Evolutionary conservation across 2,797 vertebrate genomes (phyloP), one percentile per base, ranked within the genome.

Genomic region (Garrulus glandarius): DNA sequence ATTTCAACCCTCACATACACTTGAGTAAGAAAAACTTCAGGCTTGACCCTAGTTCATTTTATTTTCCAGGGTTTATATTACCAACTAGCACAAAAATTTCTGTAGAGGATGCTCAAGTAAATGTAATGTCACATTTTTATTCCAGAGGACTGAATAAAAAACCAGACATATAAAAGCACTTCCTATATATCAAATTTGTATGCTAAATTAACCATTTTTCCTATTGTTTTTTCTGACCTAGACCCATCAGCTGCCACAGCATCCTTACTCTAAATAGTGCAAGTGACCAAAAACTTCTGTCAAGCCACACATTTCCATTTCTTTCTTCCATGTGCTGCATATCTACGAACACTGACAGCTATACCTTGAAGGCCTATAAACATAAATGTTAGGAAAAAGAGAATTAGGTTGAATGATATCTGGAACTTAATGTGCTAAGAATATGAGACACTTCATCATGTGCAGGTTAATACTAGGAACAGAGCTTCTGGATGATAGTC

Each of bases 401-500:
- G 22, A 79, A 63, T 69, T 91, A 65, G 15, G 47, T 71, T 88
- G 86, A 96, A 83, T 92, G 49, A 74, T 83, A 92, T 39, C 47
- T 94, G 74, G 53, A 95, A 85, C 29, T 34, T 95, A 81, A 84
- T 68, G 34, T 49, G n/a, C 39, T 74, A 84, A 79, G 81, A 78
- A 79, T 74, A 89, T 47, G 65, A 92, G 53, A 60, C 32, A 65
- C 52, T 95, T 96, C 49, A 86, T 95, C 90, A 93, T 84, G 41
- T 26, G 34, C 7, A 32, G 18, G 27, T 87, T 88, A 78, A 75
- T 61, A 69, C 10, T 63, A 92, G 47, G 59, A 92, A 56, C 22
- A 55, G 43, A 68, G 14, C 26, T 87, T 89, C 75, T 49, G 22
- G 32, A 47, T 63, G 43, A 70, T 39, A 32, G 67, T 80, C 75